Percentiles rank a stretch among this genome's conserved stretches.
These are phyloP conservation scores for Gorsachius goisagi DNA, from an alignment of 2,113 vertebrate genomes.

Conservation along the genomic window DNA sequence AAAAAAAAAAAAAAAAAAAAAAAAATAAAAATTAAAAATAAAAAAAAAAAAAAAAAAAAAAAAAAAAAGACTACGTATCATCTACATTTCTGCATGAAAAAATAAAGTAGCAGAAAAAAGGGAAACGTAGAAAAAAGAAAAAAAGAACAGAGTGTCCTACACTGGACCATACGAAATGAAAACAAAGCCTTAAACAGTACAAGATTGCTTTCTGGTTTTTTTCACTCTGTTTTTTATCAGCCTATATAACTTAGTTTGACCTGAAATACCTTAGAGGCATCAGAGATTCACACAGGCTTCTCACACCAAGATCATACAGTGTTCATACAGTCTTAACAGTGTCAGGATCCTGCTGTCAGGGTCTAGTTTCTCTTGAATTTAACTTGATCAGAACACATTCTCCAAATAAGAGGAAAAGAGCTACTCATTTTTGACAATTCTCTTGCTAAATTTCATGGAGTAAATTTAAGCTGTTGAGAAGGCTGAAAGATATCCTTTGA, in stretches of 20 bases:
- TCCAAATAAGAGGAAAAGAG: background rate
- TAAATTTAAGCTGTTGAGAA: background rate
- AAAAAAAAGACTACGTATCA: background rate
- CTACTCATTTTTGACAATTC: background rate
- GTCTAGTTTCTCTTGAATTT: background rate
- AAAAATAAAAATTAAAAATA: too few species aligned
- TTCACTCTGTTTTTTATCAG: background rate
- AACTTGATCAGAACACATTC: background rate
- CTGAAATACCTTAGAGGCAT: background rate
- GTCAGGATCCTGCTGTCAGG: background rate
- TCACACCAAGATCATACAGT: background rate
- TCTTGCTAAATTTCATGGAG: background rate
- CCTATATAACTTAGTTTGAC: background rate
- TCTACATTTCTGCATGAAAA: background rate
- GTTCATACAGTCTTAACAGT: background rate
- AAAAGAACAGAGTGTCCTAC: background rate
- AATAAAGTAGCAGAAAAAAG: background rate
- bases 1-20: too few species aligned
- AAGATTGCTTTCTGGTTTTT: background rate
- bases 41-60: too few species aligned
- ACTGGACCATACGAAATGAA: background rate
- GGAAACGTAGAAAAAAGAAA: background rate
- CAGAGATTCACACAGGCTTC: background rate
- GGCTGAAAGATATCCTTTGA: background rate
- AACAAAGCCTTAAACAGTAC: background rate